Evolutionary conservation across 2,888 invertebrate genomes (phyloP).

Genomic region (Colletes collaris): DNA sequence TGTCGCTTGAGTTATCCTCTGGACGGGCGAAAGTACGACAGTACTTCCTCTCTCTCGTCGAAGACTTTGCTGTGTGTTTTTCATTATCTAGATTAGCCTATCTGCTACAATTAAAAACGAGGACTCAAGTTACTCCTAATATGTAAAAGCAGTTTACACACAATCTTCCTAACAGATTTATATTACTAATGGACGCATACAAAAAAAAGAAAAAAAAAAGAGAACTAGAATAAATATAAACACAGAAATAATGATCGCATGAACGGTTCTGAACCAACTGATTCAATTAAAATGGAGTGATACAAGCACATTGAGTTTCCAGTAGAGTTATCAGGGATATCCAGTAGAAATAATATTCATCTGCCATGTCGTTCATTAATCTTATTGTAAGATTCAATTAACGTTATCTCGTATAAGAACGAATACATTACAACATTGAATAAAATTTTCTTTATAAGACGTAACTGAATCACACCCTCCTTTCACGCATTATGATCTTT

Average conservation of each 20-base stretch:
- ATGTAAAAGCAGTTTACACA: constrained; percentile 64
- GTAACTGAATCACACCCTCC: constrained; percentile 23
- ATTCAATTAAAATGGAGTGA: constrained; percentile 29
- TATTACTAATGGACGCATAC: constrained; percentile 54
- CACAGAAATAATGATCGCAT: constrained; percentile 18
- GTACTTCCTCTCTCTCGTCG: constrained; percentile 65
- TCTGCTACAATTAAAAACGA: constrained; percentile 72
- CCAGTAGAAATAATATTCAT: constrained; percentile 12
- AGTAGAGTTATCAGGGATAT: constrained; percentile 28
- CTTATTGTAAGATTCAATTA: constrained; percentile 25
- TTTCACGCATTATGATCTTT: constrained; percentile 28
- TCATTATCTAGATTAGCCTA: constrained; percentile 75
- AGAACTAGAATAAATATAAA: constrained; percentile 27
- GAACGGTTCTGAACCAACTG: constrained; percentile 27
- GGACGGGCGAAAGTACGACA: constrained; percentile 58
- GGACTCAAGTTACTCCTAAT: constrained; percentile 76
- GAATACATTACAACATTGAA: constrained; percentile 30
- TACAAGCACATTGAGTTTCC: constrained; percentile 20
- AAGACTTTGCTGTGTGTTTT: constrained; percentile 74
- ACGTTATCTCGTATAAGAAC: neutral
- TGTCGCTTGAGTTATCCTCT: constrained; percentile 53
- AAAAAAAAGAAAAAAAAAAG: constrained; percentile 13
- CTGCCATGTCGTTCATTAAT: constrained; percentile 16
- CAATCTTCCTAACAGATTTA: constrained; percentile 70
- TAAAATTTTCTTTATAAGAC: constrained; percentile 43